Evolutionary conservation across 2,888 invertebrate genomes (phyloP).

Genomic region (Polia nebulosa): DNA sequence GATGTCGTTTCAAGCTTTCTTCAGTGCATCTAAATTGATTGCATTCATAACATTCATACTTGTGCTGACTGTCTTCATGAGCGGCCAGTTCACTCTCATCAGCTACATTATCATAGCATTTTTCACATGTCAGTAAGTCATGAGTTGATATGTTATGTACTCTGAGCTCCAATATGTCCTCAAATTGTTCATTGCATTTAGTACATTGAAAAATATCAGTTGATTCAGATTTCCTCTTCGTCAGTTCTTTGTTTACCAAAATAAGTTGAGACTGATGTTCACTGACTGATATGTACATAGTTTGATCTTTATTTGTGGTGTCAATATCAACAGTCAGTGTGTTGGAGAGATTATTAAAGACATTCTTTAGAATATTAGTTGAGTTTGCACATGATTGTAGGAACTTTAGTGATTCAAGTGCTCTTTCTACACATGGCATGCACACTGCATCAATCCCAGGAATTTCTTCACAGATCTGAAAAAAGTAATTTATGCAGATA

Average conservation of each 20-base stretch:
- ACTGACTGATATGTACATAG: slow-evolving; percentile 76
- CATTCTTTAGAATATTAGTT: slow-evolving; percentile 72
- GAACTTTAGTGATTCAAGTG: slow-evolving; percentile 74
- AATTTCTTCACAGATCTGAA: slow-evolving; percentile 80
- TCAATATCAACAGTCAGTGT: slow-evolving; percentile 72
- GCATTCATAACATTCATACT: slow-evolving; percentile 78
- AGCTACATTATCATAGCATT: slow-evolving; percentile 73
- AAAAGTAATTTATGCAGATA: slow-evolving; percentile 36
- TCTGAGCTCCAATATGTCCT: slow-evolving; percentile 69
- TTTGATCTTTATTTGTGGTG: slow-evolving; percentile 65
- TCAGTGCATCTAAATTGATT: slow-evolving; percentile 70
- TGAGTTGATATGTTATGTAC: slow-evolving; percentile 76
- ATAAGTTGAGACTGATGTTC: slow-evolving; percentile 75
- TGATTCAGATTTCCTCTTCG: slow-evolving; percentile 44
- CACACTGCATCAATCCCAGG: slow-evolving; percentile 83
- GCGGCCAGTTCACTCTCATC: slow-evolving; percentile 66
- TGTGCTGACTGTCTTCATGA: slow-evolving; percentile 70
- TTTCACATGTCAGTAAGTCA: slow-evolving; percentile 74
- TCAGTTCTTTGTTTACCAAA: slow-evolving; percentile 69
- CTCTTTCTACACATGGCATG: slow-evolving; percentile 76
- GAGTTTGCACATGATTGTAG: slow-evolving; percentile 75
- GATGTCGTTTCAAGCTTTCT: slow-evolving; percentile 76
- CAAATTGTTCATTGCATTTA: slow-evolving; percentile 72
- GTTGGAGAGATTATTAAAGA: slow-evolving; percentile 75
- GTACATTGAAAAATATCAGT: slow-evolving; percentile 68